phyloP scores from a whole-genome alignment of 2,888 invertebrate genomes.

The Plebejus anna region DNA sequence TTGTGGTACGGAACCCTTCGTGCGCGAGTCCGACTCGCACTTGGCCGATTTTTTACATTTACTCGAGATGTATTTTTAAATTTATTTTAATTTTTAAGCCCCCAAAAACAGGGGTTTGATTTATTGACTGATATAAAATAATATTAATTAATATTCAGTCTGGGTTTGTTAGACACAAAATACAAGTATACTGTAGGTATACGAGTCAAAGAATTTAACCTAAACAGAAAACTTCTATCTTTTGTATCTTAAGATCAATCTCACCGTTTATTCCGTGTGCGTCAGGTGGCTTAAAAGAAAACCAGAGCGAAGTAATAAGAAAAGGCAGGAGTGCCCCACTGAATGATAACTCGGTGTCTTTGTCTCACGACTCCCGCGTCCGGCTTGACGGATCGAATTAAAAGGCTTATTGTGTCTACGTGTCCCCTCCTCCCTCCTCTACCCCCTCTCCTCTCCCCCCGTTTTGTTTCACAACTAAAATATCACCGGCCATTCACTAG shows the following conservation, averaged over 20 bases:
- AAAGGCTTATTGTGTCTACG: constrained; percentile 81
- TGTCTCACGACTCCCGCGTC: constrained; percentile 62
- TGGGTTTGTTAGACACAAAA: too few species aligned
- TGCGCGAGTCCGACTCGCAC: too few species aligned
- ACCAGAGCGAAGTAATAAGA: constrained; percentile 75
- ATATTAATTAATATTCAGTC: too few species aligned
- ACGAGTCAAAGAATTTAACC: too few species aligned
- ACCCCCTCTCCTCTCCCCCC: constrained; percentile 54
- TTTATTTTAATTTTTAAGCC: too few species aligned
- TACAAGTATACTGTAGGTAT: too few species aligned
- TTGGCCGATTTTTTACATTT: too few species aligned
- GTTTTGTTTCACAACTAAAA: constrained; percentile 79
- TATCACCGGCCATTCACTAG: constrained; percentile 78
- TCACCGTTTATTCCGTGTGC: constrained; percentile 44
- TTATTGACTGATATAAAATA: too few species aligned
- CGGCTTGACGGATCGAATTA: constrained; percentile 80
- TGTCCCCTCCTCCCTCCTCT: constrained; percentile 60
- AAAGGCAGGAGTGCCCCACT: constrained; percentile 79
- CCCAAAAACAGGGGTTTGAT: too few species aligned
- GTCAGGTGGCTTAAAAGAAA: constrained; percentile 62
- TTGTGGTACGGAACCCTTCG: too few species aligned
- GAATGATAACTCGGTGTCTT: constrained; percentile 78
- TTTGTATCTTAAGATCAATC: constrained; percentile 17
- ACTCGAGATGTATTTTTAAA: too few species aligned
- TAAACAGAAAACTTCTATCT: too few species aligned